Evolutionary conservation across 1,140 invertebrate species (phyloP).

Genomic region (Triops cancriformis): DNA sequence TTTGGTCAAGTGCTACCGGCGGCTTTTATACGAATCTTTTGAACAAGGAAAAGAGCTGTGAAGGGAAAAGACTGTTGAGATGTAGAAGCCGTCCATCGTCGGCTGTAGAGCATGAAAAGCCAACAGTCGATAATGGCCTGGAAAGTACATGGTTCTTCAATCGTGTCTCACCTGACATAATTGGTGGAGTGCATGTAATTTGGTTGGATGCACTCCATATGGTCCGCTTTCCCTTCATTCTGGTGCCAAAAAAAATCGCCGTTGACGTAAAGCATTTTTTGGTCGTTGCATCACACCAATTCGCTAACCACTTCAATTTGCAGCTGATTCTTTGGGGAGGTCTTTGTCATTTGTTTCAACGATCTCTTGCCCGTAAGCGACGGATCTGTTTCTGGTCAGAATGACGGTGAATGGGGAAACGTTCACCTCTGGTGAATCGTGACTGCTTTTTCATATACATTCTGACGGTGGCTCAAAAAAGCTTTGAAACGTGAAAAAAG

Average conservation of each 20-base stretch:
- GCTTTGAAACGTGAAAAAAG: not conserved
- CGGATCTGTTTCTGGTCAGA: too few relatives aligned
- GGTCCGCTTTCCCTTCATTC: not conserved
- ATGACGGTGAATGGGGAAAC: not conserved
- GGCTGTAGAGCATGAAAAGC: not conserved
- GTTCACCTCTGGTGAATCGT: not conserved
- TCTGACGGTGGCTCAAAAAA: not conserved
- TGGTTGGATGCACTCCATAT: slow-evolving; percentile 13
- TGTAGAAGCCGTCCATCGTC: not conserved
- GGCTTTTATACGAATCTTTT: slow-evolving; percentile 7
- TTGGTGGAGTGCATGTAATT: not conserved
- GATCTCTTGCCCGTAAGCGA: too few relatives aligned
- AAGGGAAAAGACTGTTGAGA: not conserved
- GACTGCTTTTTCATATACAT: not conserved
- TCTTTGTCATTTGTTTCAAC: too few relatives aligned
- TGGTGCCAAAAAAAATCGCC: not conserved
- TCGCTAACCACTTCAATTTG: not conserved
- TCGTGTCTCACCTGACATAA: slow-evolving; percentile 2
- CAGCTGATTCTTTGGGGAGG: too few relatives aligned
- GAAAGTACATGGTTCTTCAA: not conserved
- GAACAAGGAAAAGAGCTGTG: not conserved
- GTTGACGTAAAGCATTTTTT: not conserved
- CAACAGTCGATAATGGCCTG: slow-evolving; percentile 12
- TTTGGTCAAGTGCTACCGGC: slow-evolving; percentile 14
- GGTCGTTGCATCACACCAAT: not conserved